Evolutionary conservation across 2,888 invertebrate species (phyloP).

Genomic region (Strigamia transsilvanica): DNA sequence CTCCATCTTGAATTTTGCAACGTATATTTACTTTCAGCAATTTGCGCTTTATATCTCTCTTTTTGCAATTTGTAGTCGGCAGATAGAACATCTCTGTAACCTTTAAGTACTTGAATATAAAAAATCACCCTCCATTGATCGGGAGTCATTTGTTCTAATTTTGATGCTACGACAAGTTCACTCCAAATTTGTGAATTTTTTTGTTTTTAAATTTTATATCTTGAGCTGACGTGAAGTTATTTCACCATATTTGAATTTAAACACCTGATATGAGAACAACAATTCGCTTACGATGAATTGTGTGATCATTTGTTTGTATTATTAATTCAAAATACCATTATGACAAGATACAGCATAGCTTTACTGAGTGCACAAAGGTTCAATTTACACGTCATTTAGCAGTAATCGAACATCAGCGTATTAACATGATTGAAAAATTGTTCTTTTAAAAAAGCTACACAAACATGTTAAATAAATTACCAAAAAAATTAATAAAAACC

Average conservation of each 20-base stretch:
- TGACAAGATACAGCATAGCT: constrained; percentile 31
- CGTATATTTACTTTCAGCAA: background rate
- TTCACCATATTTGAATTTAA: background rate
- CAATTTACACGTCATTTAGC: constrained; percentile 12
- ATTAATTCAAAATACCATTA: background rate
- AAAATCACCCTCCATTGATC: constrained; percentile 20
- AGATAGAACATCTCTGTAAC: constrained; percentile 33
- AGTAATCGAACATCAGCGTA: constrained; percentile 22
- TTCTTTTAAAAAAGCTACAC: constrained; percentile 30
- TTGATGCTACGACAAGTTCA: background rate
- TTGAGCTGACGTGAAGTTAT: background rate
- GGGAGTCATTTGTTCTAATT: background rate
- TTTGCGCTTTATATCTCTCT: background rate
- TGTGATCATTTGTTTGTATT: too few relatives aligned
- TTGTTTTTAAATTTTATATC: background rate
- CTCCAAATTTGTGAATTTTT: background rate
- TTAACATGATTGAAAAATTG: constrained; percentile 13
- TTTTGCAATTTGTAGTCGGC: background rate
- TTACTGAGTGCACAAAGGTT: constrained; percentile 35
- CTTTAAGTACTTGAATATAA: constrained; percentile 25
- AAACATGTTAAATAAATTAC: background rate
- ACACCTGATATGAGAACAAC: background rate
- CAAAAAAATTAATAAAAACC: background rate
- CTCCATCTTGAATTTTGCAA: background rate
- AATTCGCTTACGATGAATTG: background rate